Percentiles rank a stretch among this genome's conserved stretches.
These are phyloP conservation scores for Mimas tiliae DNA, from an alignment of 2,888 invertebrate species.

Conservation along the genomic window DNA sequence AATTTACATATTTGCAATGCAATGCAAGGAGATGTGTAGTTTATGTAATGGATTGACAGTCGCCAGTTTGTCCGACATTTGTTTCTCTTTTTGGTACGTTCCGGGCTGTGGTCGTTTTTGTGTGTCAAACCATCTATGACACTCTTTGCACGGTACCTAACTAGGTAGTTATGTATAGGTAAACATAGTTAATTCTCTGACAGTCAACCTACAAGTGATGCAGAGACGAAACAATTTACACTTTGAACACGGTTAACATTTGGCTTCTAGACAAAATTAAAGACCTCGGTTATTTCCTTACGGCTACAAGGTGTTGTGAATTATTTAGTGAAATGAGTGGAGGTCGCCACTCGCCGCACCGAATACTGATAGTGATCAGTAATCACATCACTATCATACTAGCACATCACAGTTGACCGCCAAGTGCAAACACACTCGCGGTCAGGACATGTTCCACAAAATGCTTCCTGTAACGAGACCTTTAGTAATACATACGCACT, in stretches of 20 bases:
- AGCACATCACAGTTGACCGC: not conserved
- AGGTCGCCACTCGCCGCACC: not conserved
- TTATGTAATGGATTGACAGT: too few species aligned
- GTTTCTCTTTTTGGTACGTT: too few species aligned
- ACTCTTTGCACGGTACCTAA: too few species aligned
- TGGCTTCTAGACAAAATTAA: not conserved
- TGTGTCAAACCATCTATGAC: too few species aligned
- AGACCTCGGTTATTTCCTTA: not conserved
- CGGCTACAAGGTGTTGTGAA: not conserved
- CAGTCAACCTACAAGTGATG: too few species aligned
- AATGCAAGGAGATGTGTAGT: too few species aligned
- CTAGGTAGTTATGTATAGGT: too few species aligned
- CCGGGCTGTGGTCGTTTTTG: too few species aligned
- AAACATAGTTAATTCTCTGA: too few species aligned
- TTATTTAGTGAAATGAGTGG: not conserved
- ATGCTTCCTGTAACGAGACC: not conserved
- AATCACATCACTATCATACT: not conserved
- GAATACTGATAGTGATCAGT: not conserved
- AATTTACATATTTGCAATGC: too few species aligned
- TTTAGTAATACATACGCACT: too few species aligned
- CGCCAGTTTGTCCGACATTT: too few species aligned
- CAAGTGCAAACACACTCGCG: not conserved
- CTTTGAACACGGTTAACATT: not conserved
- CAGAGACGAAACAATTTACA: not conserved
- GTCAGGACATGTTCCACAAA: not conserved